Evolutionary conservation across 2,113 vertebrate species (phyloP).

Genomic region (Pangasianodon gigas): DNA sequence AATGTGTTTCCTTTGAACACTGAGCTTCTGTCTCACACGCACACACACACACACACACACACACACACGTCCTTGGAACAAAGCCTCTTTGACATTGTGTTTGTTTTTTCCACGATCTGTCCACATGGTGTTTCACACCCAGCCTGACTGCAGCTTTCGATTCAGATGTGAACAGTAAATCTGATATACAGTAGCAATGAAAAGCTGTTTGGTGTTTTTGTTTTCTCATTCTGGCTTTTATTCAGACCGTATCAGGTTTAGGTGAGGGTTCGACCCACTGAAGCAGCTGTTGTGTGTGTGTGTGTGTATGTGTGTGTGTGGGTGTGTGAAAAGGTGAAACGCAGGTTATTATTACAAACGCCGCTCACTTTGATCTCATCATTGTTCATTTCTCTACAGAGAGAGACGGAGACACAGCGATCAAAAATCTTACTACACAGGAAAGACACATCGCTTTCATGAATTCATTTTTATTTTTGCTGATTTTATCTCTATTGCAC

Average conservation of each 20-base stretch:
- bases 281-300: not conserved
- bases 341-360: not conserved
- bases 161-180: not conserved
- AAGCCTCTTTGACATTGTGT: conserved; percentile 35
- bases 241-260: not conserved
- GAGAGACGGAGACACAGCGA: too few relatives aligned
- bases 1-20: conserved; percentile 37
- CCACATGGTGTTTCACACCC: conserved; percentile 14
- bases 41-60: not conserved
- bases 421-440: too few relatives aligned
- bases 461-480: too few relatives aligned
- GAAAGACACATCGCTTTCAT: too few relatives aligned
- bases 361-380: not conserved
- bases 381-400: not conserved
- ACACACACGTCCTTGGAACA: conserved; percentile 24
- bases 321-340: not conserved
- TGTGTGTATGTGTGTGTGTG: not conserved
- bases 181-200: not conserved
- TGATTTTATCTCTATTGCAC: too few relatives aligned
- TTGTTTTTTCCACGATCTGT: conserved; percentile 37
- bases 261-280: not conserved
- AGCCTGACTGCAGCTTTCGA: not conserved
- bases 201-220: not conserved
- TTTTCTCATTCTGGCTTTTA: not conserved
- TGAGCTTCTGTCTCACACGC: not conserved